Percentiles rank a stretch among this genome's conserved stretches.
These are phyloP conservation scores for Drymodes brunneopygia DNA, from an alignment of 2,113 vertebrate genomes.

Conservation along the genomic window DNA sequence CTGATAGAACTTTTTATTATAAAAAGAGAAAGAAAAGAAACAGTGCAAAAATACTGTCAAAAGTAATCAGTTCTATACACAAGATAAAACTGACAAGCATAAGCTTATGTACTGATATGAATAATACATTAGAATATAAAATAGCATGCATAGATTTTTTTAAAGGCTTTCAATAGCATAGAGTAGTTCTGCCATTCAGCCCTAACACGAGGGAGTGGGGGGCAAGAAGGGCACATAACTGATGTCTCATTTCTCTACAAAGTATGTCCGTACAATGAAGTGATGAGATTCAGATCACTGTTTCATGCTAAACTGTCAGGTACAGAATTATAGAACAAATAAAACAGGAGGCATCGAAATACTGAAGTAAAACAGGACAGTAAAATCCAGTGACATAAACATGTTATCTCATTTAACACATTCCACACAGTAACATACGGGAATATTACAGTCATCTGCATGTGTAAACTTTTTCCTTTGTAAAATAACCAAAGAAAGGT, in stretches of 20 bases:
- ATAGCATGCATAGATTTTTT: conserved; percentile 85
- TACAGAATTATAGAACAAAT: conserved; percentile 45
- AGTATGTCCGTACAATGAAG: neutral
- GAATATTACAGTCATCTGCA: conserved; percentile 63
- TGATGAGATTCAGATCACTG: neutral
- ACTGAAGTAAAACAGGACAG: conserved; percentile 47
- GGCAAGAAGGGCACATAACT: neutral
- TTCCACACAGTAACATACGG: neutral
- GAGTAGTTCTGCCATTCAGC: conserved; percentile 6
- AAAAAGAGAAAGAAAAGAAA: conserved; percentile 76
- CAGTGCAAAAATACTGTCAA: conserved; percentile 88
- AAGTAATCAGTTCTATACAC: conserved; percentile 76
- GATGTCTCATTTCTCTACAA: neutral
- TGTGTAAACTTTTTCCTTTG: conserved; percentile 42
- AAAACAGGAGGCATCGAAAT: conserved; percentile 50
- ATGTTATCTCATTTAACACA: neutral
- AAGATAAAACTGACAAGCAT: conserved; percentile 72
- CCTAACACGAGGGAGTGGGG: neutral
- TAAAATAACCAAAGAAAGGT: conserved; percentile 4
- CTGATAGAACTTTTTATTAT: conserved; percentile 72
- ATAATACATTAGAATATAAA: conserved; percentile 82
- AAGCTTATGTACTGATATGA: conserved; percentile 83
- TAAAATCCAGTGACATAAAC: conserved; percentile 51
- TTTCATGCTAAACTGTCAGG: neutral
- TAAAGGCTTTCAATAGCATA: conserved; percentile 61